Evolutionary conservation across 1,140 invertebrate genomes (phyloP), one percentile per base, ranked within the genome.

Genomic region (Drosophila ananassae): DNA sequence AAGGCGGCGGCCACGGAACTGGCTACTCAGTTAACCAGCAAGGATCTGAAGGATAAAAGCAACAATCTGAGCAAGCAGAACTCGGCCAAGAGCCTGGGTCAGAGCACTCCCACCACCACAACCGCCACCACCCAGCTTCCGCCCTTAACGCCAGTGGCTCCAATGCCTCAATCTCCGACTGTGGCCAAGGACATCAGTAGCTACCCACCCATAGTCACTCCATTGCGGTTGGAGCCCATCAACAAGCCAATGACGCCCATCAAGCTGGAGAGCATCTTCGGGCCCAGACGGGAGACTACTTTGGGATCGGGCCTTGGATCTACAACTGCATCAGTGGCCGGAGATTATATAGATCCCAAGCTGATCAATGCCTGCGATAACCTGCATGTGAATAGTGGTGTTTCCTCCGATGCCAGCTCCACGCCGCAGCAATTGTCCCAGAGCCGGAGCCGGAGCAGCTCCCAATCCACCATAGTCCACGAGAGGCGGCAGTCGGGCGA

Each of bases 301-400:
- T n/a, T 63, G 7, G 62, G 58, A 3, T 55, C 55, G 1, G 51
- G 30, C 10, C 51, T 17, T 2, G 28, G n/a, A 25, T 41, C 61
- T 0, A 52, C 39, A 13, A 21, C 32, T n/a, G 25, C 24, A 0
- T 25, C 30, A 21, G 53, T 52, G 58, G 62, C 7, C 6, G 72
- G 52, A 22, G 85, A 91, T 2, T 91, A 69, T 46, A 92, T 92
- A 28, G 91, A 92, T 57, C 90, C 91, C 2, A 91, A 91, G 52
- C 54, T 92, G 10, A 92, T 92, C 28, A 92, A 92, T 55, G 71
- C 74, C 39, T 92, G 87, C 74, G 91, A 92, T 73, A 92, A 92
- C 79, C 69, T 92, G 10, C 68, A 90, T 39, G 61, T 92, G 7
- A 75, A 60, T 24, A 75, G 73, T 44, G 71, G 53, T 3, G 8